These are phyloP conservation scores for Lacanobia oleracea DNA, from an alignment of 2,888 invertebrate species.

Conservation along the genomic window DNA sequence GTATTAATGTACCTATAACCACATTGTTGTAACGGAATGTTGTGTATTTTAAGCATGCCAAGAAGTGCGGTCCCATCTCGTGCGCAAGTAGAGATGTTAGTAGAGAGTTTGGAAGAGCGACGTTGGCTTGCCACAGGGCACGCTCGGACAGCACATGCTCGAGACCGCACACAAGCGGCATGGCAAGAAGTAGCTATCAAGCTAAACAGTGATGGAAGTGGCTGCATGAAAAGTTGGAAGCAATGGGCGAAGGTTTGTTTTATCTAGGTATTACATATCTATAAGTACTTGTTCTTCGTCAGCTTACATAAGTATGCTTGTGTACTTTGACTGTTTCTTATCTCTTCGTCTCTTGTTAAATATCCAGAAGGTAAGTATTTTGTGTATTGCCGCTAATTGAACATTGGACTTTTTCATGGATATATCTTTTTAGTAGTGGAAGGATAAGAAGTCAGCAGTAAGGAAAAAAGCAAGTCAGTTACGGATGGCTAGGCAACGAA, in stretches of 20 bases:
- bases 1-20: not conserved
- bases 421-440: not conserved
- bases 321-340: too few relatives aligned
- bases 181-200: conserved; percentile 21
- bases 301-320: too few relatives aligned
- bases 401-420: not conserved
- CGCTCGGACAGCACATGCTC: conserved; percentile 14
- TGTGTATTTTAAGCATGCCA: conserved; percentile 1
- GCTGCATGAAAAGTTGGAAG: conserved; percentile 22
- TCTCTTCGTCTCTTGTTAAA: too few relatives aligned
- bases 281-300: too few relatives aligned
- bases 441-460: conserved; percentile 10
- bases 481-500: not conserved
- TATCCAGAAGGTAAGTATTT: too few relatives aligned
- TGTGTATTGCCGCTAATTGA: too few relatives aligned
- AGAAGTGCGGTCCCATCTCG: not conserved
- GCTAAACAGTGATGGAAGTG: conserved; percentile 15
- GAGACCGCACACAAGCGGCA: conserved; percentile 12
- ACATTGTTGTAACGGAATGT: not conserved
- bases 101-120: not conserved
- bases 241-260: conserved; percentile 21
- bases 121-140: conserved; percentile 23
- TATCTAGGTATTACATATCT: too few relatives aligned
- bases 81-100: not conserved
- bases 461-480: not conserved